Base-by-base conservation (phyloP, 2,113 vertebrate genomes). In the Mormoops blainvillei region DNA sequence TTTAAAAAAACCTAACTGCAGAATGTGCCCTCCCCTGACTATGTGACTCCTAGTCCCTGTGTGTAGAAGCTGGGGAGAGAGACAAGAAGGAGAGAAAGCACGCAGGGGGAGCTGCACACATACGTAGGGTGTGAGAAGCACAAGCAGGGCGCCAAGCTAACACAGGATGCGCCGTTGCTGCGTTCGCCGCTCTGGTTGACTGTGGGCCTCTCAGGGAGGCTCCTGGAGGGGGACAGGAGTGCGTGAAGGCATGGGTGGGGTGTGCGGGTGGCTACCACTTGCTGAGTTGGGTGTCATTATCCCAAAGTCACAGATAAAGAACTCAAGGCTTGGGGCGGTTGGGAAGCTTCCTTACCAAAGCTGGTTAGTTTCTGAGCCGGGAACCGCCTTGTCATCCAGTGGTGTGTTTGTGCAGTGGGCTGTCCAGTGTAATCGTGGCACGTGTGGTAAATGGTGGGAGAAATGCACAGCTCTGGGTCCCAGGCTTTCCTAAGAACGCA, bases 141-240 rank as follows among this genome's bases (percentile, higher is more conserved):
- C 28, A 18, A 22, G 1, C 2, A 2, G 36, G 33, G 38, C 1
- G 3, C 28, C 41, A 26, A 18, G 15, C n/a, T 41, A 20, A 67
- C 2, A 1, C 26, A 61, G 24, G 50, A 3, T 4, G 24, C 61
- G 9, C 28, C 0, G 0, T 24, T 41, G 6, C 12, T 1, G 8
- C 5, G 41, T 43, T 8, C 9, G 18, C 63, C 20, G 15, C 6
- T 33, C 1, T 82, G 43, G 13, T 24, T 15, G 18, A 8, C 65
- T 19, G 48, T 4, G 43, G 56, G 9, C 19, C 78, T 71, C 22
- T 7, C 61, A 41, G 14, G 8, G 5, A 20, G 65, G 33, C 16
- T 2, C 9, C 1, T 4, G 5, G 43, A 58, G 33, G 18, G 9
- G 38, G 38, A 31, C 28, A 31, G 61, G 58, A 61, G 61, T 31